phyloP scores from a whole-genome alignment of 2,797 vertebrate genomes.

The Arnoldichthys spilopterus region DNA sequence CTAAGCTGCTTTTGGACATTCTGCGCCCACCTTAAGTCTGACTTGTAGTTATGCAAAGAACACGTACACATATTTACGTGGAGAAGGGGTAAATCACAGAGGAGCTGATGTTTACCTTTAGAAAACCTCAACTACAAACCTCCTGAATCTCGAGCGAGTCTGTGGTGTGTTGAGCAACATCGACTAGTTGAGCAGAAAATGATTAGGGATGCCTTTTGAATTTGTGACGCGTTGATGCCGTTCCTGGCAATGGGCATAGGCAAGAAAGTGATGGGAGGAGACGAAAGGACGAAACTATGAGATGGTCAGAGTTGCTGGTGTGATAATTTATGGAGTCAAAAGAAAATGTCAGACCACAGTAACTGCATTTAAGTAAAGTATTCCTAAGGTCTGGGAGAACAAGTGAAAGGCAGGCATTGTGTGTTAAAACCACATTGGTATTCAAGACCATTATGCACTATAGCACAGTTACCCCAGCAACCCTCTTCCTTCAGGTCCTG shows the following conservation, averaged over 20 bases:
- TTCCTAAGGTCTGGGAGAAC: not conserved
- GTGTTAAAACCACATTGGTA: slow-evolving; percentile 2
- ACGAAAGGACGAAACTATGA: slow-evolving; percentile 24
- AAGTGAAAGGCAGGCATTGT: slow-evolving; percentile 7
- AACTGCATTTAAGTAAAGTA: not conserved
- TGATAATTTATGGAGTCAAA: too few species aligned
- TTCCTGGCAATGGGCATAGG: slow-evolving; percentile 4
- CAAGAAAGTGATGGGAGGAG: slow-evolving; percentile 24
- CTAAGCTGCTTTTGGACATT: not conserved
- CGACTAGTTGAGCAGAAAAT: too few species aligned
- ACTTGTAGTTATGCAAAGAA: not conserved
- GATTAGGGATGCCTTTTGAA: too few species aligned
- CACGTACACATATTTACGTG: not conserved
- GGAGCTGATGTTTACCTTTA: too few species aligned
- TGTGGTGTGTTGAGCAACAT: too few species aligned
- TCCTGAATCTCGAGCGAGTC: too few species aligned
- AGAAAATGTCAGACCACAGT: not conserved
- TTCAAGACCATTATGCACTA: slow-evolving; percentile 4
- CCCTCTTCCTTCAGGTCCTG: slow-evolving; percentile 32
- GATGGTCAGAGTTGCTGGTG: not conserved
- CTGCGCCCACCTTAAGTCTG: not conserved
- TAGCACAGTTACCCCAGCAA: slow-evolving; percentile 15
- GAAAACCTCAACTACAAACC: too few species aligned
- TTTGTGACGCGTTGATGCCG: slow-evolving; percentile 29
- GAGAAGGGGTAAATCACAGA: not conserved